Conservation (phyloP, 2,797 vertebrate species). For the Spinibarbus caldwelli region DNA sequence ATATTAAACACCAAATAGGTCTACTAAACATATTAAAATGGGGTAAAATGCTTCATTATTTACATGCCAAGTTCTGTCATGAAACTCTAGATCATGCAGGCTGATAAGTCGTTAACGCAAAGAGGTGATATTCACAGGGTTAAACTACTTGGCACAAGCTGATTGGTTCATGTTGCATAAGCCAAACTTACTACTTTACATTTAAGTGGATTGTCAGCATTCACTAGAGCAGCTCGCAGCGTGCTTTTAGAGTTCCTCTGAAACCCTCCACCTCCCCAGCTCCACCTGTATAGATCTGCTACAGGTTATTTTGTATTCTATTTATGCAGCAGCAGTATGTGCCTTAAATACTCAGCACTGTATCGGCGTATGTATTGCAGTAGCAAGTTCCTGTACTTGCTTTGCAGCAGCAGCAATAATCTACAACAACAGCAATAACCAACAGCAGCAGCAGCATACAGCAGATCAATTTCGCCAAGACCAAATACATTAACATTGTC, state of each 20-base stretch:
- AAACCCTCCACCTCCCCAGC: background rate
- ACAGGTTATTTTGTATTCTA: background rate
- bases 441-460: too few species aligned
- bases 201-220: background rate
- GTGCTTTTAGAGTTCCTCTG: background rate
- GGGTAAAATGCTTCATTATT: background rate
- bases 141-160: background rate
- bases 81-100: too few species aligned
- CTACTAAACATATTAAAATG: background rate
- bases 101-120: background rate
- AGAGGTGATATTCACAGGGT: background rate
- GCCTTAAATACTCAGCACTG: too few species aligned
- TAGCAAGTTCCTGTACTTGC: too few species aligned
- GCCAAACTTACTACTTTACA: background rate
- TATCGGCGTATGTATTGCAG: too few species aligned
- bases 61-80: background rate
- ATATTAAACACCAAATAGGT: background rate
- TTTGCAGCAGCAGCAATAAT: too few species aligned
- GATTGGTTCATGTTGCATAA: background rate
- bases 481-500: too few species aligned
- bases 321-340: too few species aligned
- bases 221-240: too few species aligned
- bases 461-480: too few species aligned
- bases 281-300: background rate
- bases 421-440: too few species aligned